Evolutionary conservation across 2,113 vertebrate species (phyloP).

Genomic region (Solea senegalensis): DNA sequence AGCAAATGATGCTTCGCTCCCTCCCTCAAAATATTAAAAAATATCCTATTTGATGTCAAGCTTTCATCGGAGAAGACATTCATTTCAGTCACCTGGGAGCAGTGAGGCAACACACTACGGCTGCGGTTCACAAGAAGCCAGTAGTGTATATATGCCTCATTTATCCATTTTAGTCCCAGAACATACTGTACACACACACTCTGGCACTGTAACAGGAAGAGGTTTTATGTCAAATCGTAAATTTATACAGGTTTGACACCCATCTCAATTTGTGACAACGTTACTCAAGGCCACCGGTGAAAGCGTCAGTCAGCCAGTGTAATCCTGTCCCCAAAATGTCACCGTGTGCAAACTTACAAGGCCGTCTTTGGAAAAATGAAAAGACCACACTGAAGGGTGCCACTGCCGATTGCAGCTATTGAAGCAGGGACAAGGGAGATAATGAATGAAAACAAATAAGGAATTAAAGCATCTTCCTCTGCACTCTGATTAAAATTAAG

Average conservation of each 20-base stretch:
- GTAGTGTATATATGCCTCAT: constrained; percentile 48
- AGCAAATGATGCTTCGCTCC: constrained; percentile 21
- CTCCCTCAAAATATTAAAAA: not conserved
- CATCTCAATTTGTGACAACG: constrained; percentile 58
- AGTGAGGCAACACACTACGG: constrained; percentile 23
- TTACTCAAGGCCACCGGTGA: constrained; percentile 58
- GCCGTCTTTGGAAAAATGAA: constrained; percentile 30
- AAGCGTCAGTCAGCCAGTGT: constrained; percentile 45
- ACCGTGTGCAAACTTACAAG: constrained; percentile 43
- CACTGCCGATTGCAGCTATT: constrained; percentile 23
- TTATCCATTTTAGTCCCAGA: constrained; percentile 61
- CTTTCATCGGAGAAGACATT: constrained; percentile 32
- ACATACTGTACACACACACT: constrained; percentile 19
- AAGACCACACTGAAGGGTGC: constrained; percentile 20
- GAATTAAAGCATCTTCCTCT: constrained; percentile 46
- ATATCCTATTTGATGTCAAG: constrained; percentile 28
- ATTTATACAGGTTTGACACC: constrained; percentile 61
- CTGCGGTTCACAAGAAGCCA: constrained; percentile 56
- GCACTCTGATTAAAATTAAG: constrained; percentile 34
- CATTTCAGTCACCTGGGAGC: constrained; percentile 46
- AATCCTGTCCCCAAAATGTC: constrained; percentile 69
- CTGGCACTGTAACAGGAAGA: constrained; percentile 22
- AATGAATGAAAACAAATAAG: constrained; percentile 52
- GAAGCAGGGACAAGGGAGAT: constrained; percentile 25
- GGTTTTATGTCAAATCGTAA: constrained; percentile 35